Conservation (phyloP, 1,140 invertebrate species). For the Araneus ventricosus region DNA sequence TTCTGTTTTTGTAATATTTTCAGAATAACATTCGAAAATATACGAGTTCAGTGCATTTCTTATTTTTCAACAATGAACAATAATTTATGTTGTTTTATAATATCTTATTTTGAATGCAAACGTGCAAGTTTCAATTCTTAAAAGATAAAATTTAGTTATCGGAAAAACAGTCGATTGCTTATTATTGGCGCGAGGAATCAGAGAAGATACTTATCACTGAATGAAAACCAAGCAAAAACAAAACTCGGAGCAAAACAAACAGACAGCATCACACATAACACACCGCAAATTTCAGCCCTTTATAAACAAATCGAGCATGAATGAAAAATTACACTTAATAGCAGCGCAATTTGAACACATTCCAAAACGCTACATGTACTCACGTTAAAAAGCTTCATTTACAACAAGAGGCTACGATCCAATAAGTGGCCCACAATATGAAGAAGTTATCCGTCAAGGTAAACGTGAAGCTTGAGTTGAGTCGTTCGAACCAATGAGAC, state of each 20-base stretch:
- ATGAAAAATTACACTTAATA: background rate
- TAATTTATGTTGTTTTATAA: no score
- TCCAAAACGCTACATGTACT: background rate
- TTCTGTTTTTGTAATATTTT: no score
- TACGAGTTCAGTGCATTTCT: no score
- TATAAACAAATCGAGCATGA: background rate
- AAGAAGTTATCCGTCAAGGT: slow-evolving; percentile 42
- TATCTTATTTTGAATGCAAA: no score
- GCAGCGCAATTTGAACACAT: background rate
- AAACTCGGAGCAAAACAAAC: slow-evolving; percentile 12
- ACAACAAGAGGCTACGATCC: background rate
- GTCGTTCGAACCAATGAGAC: background rate
- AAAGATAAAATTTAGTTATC: no score
- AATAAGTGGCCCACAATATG: background rate
- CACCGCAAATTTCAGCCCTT: no score
- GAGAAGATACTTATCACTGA: background rate
- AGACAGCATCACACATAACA: background rate
- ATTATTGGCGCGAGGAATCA: no score
- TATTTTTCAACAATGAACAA: no score
- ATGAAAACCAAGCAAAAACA: background rate
- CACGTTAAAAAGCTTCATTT: slow-evolving; percentile 39
- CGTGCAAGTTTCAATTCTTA: no score
- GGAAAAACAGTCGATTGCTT: no score
- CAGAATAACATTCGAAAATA: no score
- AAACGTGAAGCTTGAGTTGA: background rate